Percentiles rank a stretch among this genome's conserved stretches.
Evolutionary conservation across 2,888 invertebrate species (phyloP).

Genomic region (Dolichomitus sp.): DNA sequence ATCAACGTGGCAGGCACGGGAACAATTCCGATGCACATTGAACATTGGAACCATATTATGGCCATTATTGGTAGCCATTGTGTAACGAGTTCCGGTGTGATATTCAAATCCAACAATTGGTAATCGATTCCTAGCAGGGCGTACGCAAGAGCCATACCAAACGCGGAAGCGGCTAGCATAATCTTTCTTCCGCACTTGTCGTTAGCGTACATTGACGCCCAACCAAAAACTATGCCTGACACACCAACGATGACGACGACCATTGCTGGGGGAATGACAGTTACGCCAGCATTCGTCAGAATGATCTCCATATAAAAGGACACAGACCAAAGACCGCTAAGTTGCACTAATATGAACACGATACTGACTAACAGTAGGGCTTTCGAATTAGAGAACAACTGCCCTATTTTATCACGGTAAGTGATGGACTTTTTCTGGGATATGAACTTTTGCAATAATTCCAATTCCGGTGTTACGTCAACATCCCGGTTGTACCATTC

Average conservation of each 20-base stretch:
- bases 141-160: constrained; percentile 69
- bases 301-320: constrained; percentile 78
- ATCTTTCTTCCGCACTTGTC: constrained; percentile 80
- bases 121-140: constrained; percentile 74
- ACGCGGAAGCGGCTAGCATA: constrained; percentile 75
- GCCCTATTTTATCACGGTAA: constrained; percentile 54
- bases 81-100: constrained; percentile 60
- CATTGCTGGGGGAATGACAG: constrained; percentile 69
- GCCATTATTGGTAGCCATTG: constrained; percentile 75
- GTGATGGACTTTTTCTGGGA: constrained; percentile 40
- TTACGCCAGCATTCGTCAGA: constrained; percentile 70
- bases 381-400: constrained; percentile 67
- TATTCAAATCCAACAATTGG: constrained; percentile 65
- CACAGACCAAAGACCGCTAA: constrained; percentile 75
- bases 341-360: constrained; percentile 75
- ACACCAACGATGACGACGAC: constrained; percentile 72
- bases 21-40: constrained; percentile 71
- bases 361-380: constrained; percentile 70
- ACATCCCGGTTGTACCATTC: constrained; percentile 74
- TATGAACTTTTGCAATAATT: constrained; percentile 70
- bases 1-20: constrained; percentile 77
- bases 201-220: constrained; percentile 71
- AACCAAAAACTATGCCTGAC: constrained; percentile 64
- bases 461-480: constrained; percentile 71
- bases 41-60: constrained; percentile 70